Conservation (phyloP, 2,113 vertebrate genomes). For the rabbit (Oryctolagus cuniculus) region DNA sequence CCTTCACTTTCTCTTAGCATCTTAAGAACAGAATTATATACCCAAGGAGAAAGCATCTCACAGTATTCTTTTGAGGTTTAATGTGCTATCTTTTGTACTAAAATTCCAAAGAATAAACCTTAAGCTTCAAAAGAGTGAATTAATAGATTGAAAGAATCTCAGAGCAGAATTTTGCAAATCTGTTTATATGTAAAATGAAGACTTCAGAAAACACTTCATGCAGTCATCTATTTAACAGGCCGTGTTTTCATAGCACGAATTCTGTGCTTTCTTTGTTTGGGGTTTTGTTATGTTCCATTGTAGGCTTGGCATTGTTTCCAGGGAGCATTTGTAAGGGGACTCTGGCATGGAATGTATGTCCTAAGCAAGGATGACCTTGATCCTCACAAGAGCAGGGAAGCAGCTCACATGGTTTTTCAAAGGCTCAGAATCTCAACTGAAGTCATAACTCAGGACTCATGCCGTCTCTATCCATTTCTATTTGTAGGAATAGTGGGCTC, state of each 20-base stretch:
- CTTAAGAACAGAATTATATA: neutral
- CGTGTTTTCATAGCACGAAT: neutral
- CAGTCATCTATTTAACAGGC: neutral
- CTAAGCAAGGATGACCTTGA: neutral
- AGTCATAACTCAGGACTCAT: neutral
- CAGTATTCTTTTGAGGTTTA: slow-evolving; percentile 3
- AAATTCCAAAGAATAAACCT: slow-evolving; percentile 50
- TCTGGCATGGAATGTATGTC: fast-evolving
- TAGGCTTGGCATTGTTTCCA: neutral
- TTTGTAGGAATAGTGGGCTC: neutral
- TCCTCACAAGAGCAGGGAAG: neutral
- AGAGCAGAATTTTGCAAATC: neutral
- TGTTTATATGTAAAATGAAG: slow-evolving; percentile 49
- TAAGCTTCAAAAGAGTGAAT: slow-evolving; percentile 29
- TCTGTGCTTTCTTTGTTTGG: neutral
- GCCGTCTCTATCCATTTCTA: neutral
- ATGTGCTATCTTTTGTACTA: neutral
- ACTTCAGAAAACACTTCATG: slow-evolving; percentile 29
- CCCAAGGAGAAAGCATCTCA: slow-evolving; percentile 18
- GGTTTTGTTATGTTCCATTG: neutral
- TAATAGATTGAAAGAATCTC: slow-evolving; percentile 24
- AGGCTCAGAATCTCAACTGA: neutral
- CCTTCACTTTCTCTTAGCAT: neutral
- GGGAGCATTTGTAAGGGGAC: neutral
- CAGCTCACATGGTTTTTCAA: neutral